These are phyloP conservation scores for Diachasma alloeum DNA, from an alignment of 1,140 invertebrate species.

Conservation along the genomic window DNA sequence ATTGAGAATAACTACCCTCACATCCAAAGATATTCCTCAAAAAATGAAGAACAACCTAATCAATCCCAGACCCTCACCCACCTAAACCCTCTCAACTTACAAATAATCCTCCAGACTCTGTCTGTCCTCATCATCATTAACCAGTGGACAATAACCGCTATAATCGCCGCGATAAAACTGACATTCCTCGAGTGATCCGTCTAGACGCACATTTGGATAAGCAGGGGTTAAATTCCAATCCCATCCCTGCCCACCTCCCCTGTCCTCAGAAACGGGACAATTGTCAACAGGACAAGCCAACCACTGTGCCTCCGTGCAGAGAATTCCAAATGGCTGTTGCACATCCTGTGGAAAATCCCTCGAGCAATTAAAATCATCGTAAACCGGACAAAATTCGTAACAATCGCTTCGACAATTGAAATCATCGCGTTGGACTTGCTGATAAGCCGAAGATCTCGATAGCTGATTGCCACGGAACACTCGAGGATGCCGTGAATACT, in stretches of 20 bases:
- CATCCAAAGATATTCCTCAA: neutral
- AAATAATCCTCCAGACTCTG: conserved; percentile 48
- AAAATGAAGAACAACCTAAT: neutral
- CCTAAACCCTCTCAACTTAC: conserved; percentile 48
- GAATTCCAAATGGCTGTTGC: conserved; percentile 10
- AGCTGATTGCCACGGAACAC: neutral
- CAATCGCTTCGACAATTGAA: neutral
- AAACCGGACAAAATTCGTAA: neutral
- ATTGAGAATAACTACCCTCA: too few species aligned
- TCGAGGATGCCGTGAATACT: neutral
- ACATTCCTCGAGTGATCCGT: neutral
- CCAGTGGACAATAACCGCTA: conserved; percentile 19
- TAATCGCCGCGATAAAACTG: conserved; percentile 9
- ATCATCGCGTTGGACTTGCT: neutral
- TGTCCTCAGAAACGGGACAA: conserved; percentile 41
- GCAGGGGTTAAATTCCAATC: neutral
- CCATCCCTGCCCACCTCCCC: neutral
- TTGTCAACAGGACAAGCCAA: conserved; percentile 46
- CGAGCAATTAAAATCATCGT: neutral
- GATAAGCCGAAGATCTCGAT: neutral
- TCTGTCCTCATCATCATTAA: conserved; percentile 33
- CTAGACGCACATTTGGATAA: neutral
- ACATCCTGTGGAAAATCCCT: conserved; percentile 17
- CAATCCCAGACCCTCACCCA: neutral
- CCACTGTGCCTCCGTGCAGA: conserved; percentile 52